Base-by-base conservation (phyloP, 1,140 invertebrate genomes). In the Cotesia glomerata region DNA sequence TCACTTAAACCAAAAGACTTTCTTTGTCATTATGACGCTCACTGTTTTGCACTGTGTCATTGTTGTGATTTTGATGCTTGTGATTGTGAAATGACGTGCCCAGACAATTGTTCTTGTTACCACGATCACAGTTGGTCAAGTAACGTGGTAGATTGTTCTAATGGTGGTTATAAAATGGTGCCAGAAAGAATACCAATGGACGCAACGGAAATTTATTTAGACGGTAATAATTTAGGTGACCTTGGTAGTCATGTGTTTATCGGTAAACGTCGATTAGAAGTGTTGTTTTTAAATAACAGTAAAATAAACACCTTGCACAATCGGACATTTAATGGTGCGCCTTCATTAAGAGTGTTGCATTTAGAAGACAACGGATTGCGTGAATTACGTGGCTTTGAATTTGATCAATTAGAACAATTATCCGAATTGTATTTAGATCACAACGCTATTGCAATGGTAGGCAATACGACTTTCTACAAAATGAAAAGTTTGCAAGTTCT, bases 11-110 rank as follows among this genome's bases (percentile, higher is more conserved):
- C 94, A 1, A 95, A 94, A 68, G 95, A 97, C 85, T 97, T 97
- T 86, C 89, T 97, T 61, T 98, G 96, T 88, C 92, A 92, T 59
- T 97, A 98, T 86, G 94, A 95, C 85, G 94, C 94, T 7, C 96
- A 97, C 80, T 98, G 96, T 87, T 97, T 97, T 83, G 92, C 95
- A 3, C 89, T 97, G 52, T 97, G 96, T 80, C 95, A 97, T 82
- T 97, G 96, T 88, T 98, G 96, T 85, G 95, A 97, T 85, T 97
- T 96, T 85, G 95, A 97, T 83, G 95, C 95, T 63, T 97, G 96
- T 88, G 95, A 97, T 88, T 97, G 95, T 87, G 94, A 97, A 90
- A 97, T 97, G 95, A 96, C 94, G 63, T 98, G 96, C 84, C 96
- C 96, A 13, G 92, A 91, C 56, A 96, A 97, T 84, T 98, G 96